Percentiles rank a stretch among this genome's conserved stretches.
These are phyloP conservation scores for Oeneis ivallda DNA, from an alignment of 2,888 invertebrate genomes.

Conservation along the genomic window DNA sequence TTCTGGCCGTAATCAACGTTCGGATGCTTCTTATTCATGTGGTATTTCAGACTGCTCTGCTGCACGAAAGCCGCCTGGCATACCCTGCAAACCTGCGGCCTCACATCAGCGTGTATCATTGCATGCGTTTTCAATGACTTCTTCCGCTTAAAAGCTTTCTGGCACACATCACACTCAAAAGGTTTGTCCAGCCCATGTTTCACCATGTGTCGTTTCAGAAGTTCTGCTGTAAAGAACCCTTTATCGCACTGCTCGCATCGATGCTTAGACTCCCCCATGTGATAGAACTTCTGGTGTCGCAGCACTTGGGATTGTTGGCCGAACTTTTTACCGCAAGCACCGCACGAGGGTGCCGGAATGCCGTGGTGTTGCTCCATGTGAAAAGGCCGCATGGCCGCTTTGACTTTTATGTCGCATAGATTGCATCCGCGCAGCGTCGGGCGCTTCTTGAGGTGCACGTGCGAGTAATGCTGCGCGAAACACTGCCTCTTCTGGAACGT, in stretches of 20 bases:
- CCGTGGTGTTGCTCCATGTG: slow-evolving; percentile 53
- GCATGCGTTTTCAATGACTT: background rate
- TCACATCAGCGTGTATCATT: background rate
- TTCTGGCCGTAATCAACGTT: background rate
- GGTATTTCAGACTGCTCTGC: slow-evolving; percentile 6
- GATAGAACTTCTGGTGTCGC: slow-evolving; percentile 50
- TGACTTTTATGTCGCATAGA: slow-evolving; percentile 50
- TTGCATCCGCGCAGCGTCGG: slow-evolving; percentile 52
- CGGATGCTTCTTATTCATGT: slow-evolving; percentile 8
- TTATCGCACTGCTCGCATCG: background rate
- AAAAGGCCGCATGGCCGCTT: slow-evolving; percentile 46
- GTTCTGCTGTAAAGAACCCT: background rate
- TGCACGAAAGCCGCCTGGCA: slow-evolving; percentile 7
- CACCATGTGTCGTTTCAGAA: background rate
- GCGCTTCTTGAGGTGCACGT: slow-evolving; percentile 53
- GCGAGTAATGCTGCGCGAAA: slow-evolving; percentile 54
- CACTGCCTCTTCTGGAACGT: slow-evolving; percentile 48
- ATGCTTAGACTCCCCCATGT: slow-evolving; percentile 57
- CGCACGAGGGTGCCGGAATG: slow-evolving; percentile 50
- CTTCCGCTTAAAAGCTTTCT: background rate
- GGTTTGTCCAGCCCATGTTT: background rate
- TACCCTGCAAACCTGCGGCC: background rate
- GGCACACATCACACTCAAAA: slow-evolving; percentile 1
- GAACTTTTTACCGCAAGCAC: slow-evolving; percentile 57
- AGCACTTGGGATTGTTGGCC: slow-evolving; percentile 51